Conservation (phyloP, 1,140 invertebrate species). For the Heliconius melpomene region DNA sequence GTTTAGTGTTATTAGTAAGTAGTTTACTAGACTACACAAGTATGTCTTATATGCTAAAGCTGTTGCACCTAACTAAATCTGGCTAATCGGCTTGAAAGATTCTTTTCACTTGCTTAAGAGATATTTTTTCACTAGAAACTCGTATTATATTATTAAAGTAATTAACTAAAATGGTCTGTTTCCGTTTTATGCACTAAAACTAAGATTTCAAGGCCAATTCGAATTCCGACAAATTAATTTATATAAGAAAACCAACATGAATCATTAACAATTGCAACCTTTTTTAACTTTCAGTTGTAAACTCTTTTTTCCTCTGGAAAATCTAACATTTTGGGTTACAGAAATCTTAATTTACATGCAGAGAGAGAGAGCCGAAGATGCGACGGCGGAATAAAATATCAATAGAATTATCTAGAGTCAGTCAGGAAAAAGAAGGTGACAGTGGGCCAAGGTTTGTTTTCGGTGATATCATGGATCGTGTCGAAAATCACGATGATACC, state of each 20-base stretch:
- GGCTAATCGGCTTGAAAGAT: not conserved
- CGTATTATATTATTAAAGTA: not conserved
- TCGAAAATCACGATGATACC: slow-evolving; percentile 29
- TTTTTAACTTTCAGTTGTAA: not conserved
- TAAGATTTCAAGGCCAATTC: not conserved
- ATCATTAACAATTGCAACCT: not conserved
- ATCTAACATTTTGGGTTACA: too few relatives aligned
- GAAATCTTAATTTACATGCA: too few relatives aligned
- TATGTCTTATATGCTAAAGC: too few relatives aligned
- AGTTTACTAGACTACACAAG: too few relatives aligned
- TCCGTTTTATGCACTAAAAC: not conserved
- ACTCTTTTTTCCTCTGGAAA: not conserved
- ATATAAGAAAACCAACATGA: not conserved
- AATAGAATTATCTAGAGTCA: not conserved
- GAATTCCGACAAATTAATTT: not conserved
- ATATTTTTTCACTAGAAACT: not conserved
- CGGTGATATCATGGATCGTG: slow-evolving; percentile 37
- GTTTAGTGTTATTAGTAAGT: too few relatives aligned
- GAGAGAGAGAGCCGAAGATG: too few relatives aligned
- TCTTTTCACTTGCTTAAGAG: not conserved
- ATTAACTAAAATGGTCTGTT: not conserved
- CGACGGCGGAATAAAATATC: too few relatives aligned
- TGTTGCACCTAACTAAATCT: too few relatives aligned
- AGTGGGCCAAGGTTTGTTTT: slow-evolving; percentile 45
- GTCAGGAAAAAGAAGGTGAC: slow-evolving; percentile 28